phyloP scores from a whole-genome alignment of 2,797 vertebrate species.

The Amphiprion clarkii region DNA sequence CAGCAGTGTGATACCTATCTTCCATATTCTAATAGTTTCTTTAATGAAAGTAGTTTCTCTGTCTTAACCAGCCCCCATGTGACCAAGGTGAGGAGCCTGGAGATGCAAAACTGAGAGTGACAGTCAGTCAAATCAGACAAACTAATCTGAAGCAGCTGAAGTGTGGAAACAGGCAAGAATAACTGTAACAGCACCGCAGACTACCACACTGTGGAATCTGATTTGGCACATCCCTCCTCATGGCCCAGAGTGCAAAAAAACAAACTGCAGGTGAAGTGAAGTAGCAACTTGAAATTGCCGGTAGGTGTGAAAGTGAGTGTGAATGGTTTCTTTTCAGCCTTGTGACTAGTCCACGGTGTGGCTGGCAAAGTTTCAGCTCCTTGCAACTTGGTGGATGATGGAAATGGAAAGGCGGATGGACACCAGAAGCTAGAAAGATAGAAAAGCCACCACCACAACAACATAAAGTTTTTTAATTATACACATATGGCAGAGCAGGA shows the following conservation, averaged over 20 bases:
- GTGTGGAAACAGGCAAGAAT: too few relatives aligned
- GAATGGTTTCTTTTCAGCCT: neutral
- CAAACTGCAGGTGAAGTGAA: neutral
- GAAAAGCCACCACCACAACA: neutral
- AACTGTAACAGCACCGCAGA: neutral
- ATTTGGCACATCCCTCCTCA: neutral
- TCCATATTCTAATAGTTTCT: too few relatives aligned
- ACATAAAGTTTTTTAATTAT: neutral
- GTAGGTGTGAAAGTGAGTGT: neutral
- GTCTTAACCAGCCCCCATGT: too few relatives aligned
- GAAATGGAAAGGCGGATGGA: neutral
- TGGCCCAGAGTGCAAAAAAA: neutral
- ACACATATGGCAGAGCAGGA: neutral
- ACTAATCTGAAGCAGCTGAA: too few relatives aligned
- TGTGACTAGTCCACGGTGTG: neutral
- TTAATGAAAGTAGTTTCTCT: too few relatives aligned
- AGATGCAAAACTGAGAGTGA: too few relatives aligned
- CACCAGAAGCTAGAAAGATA: neutral
- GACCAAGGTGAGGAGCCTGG: too few relatives aligned
- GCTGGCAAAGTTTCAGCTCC: neutral
- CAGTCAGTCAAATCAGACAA: too few relatives aligned
- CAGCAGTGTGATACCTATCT: too few relatives aligned
- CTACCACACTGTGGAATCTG: neutral
- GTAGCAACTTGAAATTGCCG: neutral
- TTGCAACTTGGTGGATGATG: neutral